Conservation (phyloP, 2,113 vertebrate genomes). For the Poicephalus meyeri region DNA sequence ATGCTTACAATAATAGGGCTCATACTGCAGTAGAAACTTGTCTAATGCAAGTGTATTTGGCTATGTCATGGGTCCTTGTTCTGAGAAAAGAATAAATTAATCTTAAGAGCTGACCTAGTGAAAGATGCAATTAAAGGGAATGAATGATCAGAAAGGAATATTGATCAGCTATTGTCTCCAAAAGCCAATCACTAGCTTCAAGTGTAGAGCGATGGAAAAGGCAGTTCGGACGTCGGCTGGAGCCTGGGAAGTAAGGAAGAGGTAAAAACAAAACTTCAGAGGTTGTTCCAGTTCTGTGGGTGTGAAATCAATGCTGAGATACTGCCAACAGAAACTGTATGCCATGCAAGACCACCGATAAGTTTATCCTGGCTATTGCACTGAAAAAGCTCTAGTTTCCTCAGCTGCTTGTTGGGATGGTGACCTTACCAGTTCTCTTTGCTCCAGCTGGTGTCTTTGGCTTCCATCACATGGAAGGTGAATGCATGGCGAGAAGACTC, state of each 20-base stretch:
- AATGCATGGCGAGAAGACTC: constrained; percentile 85
- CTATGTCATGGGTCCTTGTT: background rate
- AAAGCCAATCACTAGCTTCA: constrained; percentile 2
- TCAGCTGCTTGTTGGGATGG: background rate
- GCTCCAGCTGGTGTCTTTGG: constrained; percentile 85
- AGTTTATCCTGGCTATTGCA: background rate
- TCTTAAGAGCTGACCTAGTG: background rate
- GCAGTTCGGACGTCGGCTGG: constrained; percentile 87
- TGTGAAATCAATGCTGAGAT: background rate
- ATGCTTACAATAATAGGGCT: background rate
- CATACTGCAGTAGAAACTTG: background rate
- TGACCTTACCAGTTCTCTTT: constrained; percentile 87
- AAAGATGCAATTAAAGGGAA: background rate
- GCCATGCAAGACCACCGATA: background rate
- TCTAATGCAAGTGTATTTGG: background rate
- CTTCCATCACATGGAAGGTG: constrained; percentile 94
- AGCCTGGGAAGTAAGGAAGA: constrained; percentile 77
- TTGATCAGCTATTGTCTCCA: background rate
- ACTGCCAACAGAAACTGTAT: background rate
- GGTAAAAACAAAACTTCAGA: background rate
- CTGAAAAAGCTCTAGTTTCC: background rate
- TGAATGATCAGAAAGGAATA: accelerated
- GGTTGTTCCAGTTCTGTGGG: background rate
- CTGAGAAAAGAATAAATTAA: background rate
- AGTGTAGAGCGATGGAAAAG: constrained; percentile 86